Conservation (phyloP, 2,113 vertebrate species). For the Prionailurus bengalensis region DNA sequence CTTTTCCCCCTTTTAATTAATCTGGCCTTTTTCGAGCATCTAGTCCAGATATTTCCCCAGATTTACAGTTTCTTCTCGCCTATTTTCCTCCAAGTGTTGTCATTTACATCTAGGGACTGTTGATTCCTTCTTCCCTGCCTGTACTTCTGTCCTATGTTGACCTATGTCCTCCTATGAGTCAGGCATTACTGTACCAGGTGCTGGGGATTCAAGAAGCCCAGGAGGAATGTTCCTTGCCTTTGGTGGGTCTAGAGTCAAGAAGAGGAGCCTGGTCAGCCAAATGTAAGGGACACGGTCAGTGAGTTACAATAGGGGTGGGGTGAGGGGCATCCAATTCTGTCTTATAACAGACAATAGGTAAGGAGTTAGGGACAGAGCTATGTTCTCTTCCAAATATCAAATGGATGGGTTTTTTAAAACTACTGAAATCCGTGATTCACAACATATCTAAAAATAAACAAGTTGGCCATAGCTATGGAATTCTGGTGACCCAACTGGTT, state of each 20-base stretch:
- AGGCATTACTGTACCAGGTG: neutral
- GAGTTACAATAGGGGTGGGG: neutral
- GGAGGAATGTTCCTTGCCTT: neutral
- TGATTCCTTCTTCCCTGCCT: neutral
- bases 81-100: neutral
- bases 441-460: slow-evolving; percentile 23
- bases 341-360: neutral
- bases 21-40: neutral
- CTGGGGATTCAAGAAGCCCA: neutral
- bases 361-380: neutral
- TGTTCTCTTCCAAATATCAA: slow-evolving; percentile 10
- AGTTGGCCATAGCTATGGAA: neutral
- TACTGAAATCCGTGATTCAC: slow-evolving; percentile 21
- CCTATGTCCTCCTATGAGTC: neutral
- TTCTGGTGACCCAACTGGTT: neutral
- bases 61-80: neutral
- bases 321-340: neutral
- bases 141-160: neutral
- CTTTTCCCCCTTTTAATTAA: neutral
- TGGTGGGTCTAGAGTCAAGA: neutral
- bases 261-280: neutral
- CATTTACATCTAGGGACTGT: neutral
- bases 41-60: neutral
- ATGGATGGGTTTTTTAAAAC: neutral
- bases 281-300: neutral